Base-by-base conservation (phyloP, 2,888 invertebrate genomes). In the Deilephila porcellus region DNA sequence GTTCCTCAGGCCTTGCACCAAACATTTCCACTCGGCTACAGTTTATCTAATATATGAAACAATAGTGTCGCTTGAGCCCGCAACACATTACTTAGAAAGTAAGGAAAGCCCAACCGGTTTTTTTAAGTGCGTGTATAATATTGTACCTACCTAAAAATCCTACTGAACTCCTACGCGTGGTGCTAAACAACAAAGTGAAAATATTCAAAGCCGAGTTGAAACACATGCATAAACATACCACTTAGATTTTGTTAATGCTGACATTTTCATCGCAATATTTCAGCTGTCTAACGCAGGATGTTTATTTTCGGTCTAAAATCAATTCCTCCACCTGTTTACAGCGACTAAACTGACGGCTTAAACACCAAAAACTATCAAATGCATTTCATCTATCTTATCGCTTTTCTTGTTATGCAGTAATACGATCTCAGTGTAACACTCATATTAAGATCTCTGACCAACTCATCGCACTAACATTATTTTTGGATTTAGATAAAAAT, bases 1-100 rank as follows among this genome's bases (percentile, higher is more conserved):
- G 90, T 88, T 84, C 89, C 88, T 85, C 86, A 86, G 86, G 86
- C 89, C 83, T 88, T 89, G 85, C 86, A 87, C 83, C 81, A 85
- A 83, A 67, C 52, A 67, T 67, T 67, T 52, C 37, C 45, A 17
- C 25, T 52, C 5, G 64, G 17, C 25, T 25, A 25, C 6, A 67
- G 45, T 52, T 45, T 52, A 20, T 25, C 20, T 25, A 29, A 56
- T 45, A 17, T 25, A 52, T 60, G 45, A 25, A 67, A 80, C 81
- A 80, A 85, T 71, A 25, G 60, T 52, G 67, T 45, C 67, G 45
- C 25, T 17, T 25, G 20, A 67, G 45, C 25, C 45, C 45, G 45
- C 17, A 67, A 64, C 52, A 29, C 52, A 67, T 25, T 17, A 52
- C 25, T 11, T 52, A 67, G 67, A 67, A 67, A 67, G 67, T 67